Evolutionary conservation across 37 sponge, comb jelly and placozoan species (phyloP).

Genomic region (Eunapius fragilis): DNA sequence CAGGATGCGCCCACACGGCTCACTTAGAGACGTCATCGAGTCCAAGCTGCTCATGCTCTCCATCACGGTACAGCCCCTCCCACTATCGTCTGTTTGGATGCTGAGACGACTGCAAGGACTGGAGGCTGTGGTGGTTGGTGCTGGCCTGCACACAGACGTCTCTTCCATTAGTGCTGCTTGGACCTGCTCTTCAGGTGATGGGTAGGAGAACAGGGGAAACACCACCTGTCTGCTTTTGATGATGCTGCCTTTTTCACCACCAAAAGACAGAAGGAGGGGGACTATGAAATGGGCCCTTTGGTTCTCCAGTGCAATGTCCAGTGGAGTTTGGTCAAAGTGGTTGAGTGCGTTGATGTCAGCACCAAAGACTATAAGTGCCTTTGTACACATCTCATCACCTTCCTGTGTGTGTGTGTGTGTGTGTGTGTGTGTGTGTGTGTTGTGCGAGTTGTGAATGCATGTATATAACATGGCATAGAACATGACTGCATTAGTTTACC

Average conservation of each 20-base stretch:
- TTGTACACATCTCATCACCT: conserved; percentile 33
- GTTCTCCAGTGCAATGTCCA: conserved; percentile 33
- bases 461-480: too few relatives aligned
- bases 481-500: too few relatives aligned
- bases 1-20: conserved; percentile 37
- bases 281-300: not conserved
- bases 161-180: not conserved
- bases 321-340: conserved; percentile 33
- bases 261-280: not conserved
- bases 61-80: not conserved
- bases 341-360: conserved; percentile 48
- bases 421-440: not conserved
- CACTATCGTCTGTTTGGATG: not conserved
- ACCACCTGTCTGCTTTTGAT: not conserved
- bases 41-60: not conserved
- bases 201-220: not conserved
- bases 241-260: not conserved
- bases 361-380: conserved; percentile 63
- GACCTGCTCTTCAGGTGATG: not conserved
- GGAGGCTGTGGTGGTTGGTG: not conserved
- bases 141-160: not conserved
- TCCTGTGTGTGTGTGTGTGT: conserved; percentile 8
- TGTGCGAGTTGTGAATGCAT: too few relatives aligned
- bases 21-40: not conserved
- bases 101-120: not conserved